Conservation (phyloP, 2,113 vertebrate genomes). For the Heterotis niloticus region DNA sequence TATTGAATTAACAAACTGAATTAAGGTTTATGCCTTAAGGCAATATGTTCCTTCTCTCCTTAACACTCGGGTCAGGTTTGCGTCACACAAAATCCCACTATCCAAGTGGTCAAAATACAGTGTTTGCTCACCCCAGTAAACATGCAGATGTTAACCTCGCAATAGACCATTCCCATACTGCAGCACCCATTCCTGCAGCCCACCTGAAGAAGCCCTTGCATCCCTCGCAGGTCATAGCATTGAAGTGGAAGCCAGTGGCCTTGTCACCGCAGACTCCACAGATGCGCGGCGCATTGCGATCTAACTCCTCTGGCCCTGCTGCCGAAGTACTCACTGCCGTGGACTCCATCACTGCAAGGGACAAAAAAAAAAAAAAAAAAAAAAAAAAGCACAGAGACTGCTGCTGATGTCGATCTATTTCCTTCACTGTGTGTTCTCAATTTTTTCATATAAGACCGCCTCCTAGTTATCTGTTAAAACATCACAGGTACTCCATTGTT, state of each 20-base stretch:
- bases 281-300: slow-evolving; percentile 79
- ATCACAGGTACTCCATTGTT: background rate
- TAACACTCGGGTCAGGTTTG: too few relatives aligned
- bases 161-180: background rate
- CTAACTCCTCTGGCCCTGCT: slow-evolving; percentile 69
- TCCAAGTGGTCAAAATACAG: too few relatives aligned
- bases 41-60: too few relatives aligned
- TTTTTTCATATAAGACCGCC: background rate
- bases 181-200: too few relatives aligned
- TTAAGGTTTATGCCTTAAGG: too few relatives aligned
- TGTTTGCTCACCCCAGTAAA: background rate
- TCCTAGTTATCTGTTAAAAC: background rate
- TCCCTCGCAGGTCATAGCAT: slow-evolving; percentile 96
- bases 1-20: too few relatives aligned
- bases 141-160: too few relatives aligned
- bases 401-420: background rate
- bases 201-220: slow-evolving; percentile 99
- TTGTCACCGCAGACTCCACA: slow-evolving; percentile 93
- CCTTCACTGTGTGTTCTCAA: background rate
- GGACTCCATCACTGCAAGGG: slow-evolving; percentile 68
- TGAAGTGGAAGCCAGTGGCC: slow-evolving; percentile 95
- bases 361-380: too few relatives aligned
- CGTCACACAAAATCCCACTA: too few relatives aligned
- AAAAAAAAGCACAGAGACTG: background rate
- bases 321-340: slow-evolving; percentile 74